Percentiles rank a stretch among this genome's conserved stretches.
These are phyloP conservation scores for Protonemura montana DNA, from an alignment of 2,888 invertebrate genomes.

Conservation along the genomic window DNA sequence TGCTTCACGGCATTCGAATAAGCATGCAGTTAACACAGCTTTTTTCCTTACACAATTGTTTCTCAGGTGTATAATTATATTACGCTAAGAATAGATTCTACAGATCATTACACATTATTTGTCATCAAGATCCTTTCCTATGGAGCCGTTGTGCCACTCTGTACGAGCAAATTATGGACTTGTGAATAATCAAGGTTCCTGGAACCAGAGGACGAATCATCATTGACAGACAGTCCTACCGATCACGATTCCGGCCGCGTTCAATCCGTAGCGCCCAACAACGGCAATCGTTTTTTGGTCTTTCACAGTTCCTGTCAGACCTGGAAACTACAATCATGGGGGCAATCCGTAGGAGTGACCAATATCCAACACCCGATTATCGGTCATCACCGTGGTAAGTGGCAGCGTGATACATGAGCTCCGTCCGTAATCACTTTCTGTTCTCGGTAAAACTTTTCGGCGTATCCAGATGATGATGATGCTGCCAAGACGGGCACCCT, in stretches of 20 bases:
- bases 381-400: neutral
- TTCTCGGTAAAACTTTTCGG: conserved; percentile 3
- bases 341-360: neutral
- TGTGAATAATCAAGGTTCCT: neutral
- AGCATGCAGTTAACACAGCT: too few relatives aligned
- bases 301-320: neutral
- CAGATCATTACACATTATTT: neutral
- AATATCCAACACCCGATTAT: neutral
- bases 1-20: too few relatives aligned
- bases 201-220: neutral
- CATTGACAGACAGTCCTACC: neutral
- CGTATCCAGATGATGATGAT: conserved; percentile 2
- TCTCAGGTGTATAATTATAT: neutral
- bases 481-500: neutral
- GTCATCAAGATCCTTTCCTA: neutral
- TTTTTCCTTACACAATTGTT: neutral
- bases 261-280: neutral
- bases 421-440: neutral
- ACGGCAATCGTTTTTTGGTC: neutral
- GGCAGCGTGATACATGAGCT: neutral
- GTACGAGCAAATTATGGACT: neutral
- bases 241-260: neutral
- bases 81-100: neutral
- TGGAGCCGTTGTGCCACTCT: neutral
- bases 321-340: neutral